Evolutionary conservation across 2,888 invertebrate species (phyloP).

Genomic region (Perizoma affinitatum): DNA sequence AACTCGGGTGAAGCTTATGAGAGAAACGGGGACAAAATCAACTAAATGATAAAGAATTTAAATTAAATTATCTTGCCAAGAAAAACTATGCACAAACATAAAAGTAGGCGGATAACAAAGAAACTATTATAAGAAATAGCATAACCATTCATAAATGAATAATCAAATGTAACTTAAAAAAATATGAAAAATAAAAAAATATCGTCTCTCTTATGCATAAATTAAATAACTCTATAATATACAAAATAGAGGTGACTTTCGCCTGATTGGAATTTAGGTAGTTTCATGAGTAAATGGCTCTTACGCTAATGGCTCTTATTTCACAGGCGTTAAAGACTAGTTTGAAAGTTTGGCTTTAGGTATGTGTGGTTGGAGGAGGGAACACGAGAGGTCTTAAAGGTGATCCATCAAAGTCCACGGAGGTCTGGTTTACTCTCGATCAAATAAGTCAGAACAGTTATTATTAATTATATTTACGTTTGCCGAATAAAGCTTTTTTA

Average conservation of each 20-base stretch:
- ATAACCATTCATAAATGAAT: too few species aligned
- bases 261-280: conserved; percentile 3
- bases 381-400: conserved; percentile 43
- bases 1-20: too few species aligned
- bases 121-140: too few species aligned
- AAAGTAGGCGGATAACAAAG: too few species aligned
- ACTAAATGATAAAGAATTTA: too few species aligned
- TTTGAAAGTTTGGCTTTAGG: conserved; percentile 1
- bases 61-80: too few species aligned
- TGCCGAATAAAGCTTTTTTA: conserved; percentile 32
- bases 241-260: conserved; percentile 13
- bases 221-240: conserved; percentile 18
- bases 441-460: conserved; percentile 52
- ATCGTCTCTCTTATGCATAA: conserved; percentile 12
- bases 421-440: conserved; percentile 53
- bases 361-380: conserved; percentile 22
- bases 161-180: conserved; percentile 19
- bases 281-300: not conserved
- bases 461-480: conserved; percentile 50
- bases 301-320: too few species aligned
- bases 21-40: too few species aligned
- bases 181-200: not conserved
- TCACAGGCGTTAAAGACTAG: too few species aligned
- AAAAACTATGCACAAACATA: too few species aligned
- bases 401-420: conserved; percentile 53